Evolutionary conservation across 1,140 invertebrate genomes (phyloP), one percentile per base, ranked within the genome.

Genomic region (Eumaeus atala): DNA sequence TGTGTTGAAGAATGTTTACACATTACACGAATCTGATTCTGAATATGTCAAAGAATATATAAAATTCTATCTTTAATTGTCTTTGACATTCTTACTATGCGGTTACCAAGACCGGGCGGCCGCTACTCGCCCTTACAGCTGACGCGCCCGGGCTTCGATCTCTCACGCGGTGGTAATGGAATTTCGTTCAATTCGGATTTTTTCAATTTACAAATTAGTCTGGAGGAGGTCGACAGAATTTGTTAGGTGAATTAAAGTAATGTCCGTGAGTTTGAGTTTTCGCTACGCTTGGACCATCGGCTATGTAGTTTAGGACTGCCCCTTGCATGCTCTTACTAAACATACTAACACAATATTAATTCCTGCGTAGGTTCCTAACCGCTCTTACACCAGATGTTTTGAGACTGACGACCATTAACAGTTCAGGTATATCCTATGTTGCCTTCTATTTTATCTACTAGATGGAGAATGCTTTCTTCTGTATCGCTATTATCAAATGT

Each of bases 341-440:
- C 40, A 44, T 14, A 44, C 40, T 44, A 44, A 44, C 40, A 44
- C 17, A 67, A 49, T 62, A 40, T 65, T 49, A 64, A 70, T 77
- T 74, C 58, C 66, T 75, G 68, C 64, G 61, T 86, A 88, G 87
- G 85, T 88, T 88, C 76, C 80, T 88, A 83, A 87, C 85, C 51
- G 87, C 87, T 75, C 74, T 88, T 78, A 88, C 87, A 66, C 87
- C 87, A 65, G 84, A 88, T 67, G 84, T 88, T 64, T 74, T 88
- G 64, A 83, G 87, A 82, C 72, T 88, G 79, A 88, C 87, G 54
- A 84, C 87, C 70, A 87, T 88, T 64, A 87, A 88, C 78, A 87
- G 72, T 64, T 78, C 87, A 88, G 87, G 87, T 88, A 87, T 75
- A 71, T 61, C 60, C 55, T 59, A 73, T 28, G 6, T 28, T 28